Evolutionary conservation across 1,140 invertebrate genomes (phyloP).

Genomic region (Orchestia grillus): DNA sequence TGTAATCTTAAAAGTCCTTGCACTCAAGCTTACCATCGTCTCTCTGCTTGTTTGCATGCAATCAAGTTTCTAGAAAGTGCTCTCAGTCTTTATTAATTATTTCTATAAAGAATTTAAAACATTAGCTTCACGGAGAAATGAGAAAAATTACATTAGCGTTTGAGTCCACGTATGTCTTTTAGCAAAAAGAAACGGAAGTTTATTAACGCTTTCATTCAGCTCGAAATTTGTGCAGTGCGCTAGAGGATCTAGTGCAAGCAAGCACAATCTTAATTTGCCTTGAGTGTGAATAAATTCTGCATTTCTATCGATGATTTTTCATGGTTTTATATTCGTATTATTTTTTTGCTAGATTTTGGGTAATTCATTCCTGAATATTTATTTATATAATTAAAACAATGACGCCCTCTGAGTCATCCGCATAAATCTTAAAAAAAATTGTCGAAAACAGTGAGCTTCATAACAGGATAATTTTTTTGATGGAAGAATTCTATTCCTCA

Average conservation of each 20-base stretch:
- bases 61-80: background rate
- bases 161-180: background rate
- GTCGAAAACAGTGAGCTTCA: background rate
- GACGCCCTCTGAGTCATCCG: background rate
- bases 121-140: background rate
- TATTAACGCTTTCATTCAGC: background rate
- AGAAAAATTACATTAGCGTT: background rate
- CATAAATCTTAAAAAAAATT: background rate
- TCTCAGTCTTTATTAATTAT: background rate
- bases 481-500: too few species aligned
- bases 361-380: background rate
- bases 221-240: background rate
- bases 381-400: background rate
- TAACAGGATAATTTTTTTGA: background rate
- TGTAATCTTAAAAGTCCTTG: too few species aligned
- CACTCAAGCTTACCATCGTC: background rate
- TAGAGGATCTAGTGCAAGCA: background rate
- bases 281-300: background rate
- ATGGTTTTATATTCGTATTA: background rate
- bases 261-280: background rate
- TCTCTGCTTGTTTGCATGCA: background rate
- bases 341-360: background rate
- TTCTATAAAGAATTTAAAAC: background rate
- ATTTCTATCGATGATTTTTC: background rate
- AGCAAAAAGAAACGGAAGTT: background rate